These are phyloP conservation scores for Ligdia adustata DNA, from an alignment of 2,888 invertebrate species.

Conservation along the genomic window DNA sequence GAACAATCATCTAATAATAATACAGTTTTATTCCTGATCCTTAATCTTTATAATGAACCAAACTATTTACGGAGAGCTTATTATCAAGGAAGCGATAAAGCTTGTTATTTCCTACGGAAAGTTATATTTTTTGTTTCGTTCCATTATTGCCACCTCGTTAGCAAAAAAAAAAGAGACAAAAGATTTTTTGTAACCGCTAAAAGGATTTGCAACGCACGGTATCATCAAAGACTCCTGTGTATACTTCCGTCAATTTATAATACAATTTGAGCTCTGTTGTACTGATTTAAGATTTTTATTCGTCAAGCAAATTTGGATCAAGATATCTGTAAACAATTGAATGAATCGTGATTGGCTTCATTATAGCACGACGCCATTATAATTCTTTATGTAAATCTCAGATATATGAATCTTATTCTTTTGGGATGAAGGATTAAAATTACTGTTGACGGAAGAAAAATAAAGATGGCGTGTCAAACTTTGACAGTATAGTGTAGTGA, in stretches of 20 bases:
- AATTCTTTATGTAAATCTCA: slow-evolving; percentile 16
- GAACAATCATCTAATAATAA: too few species aligned
- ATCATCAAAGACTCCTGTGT: slow-evolving; percentile 52
- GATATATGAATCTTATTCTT: slow-evolving; percentile 18
- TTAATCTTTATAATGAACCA: slow-evolving; percentile 2
- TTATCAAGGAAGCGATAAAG: slow-evolving; percentile 18
- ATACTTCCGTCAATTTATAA: slow-evolving; percentile 33
- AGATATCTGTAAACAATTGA: slow-evolving; percentile 60
- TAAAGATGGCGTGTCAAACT: slow-evolving; percentile 42
- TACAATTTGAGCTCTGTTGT: slow-evolving; percentile 29
- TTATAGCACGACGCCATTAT: slow-evolving; percentile 40
- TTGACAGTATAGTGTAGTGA: slow-evolving; percentile 39
- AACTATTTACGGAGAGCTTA: slow-evolving; percentile 8
- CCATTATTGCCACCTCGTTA: slow-evolving; percentile 54
- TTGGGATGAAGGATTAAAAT: slow-evolving; percentile 22
- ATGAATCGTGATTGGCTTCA: slow-evolving; percentile 56
- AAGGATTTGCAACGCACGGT: slow-evolving; percentile 55
- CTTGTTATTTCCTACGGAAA: slow-evolving; percentile 40
- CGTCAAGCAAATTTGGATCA: slow-evolving; percentile 36
- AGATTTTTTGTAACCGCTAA: slow-evolving; percentile 51
- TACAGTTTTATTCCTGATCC: too few species aligned
- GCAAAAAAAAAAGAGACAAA: slow-evolving; percentile 54
- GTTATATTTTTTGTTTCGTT: slow-evolving; percentile 43
- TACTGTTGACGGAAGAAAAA: slow-evolving; percentile 8
- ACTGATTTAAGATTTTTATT: slow-evolving; percentile 17